Base-by-base conservation (phyloP, 2,113 vertebrate genomes). In the Mesitornis unicolor region DNA sequence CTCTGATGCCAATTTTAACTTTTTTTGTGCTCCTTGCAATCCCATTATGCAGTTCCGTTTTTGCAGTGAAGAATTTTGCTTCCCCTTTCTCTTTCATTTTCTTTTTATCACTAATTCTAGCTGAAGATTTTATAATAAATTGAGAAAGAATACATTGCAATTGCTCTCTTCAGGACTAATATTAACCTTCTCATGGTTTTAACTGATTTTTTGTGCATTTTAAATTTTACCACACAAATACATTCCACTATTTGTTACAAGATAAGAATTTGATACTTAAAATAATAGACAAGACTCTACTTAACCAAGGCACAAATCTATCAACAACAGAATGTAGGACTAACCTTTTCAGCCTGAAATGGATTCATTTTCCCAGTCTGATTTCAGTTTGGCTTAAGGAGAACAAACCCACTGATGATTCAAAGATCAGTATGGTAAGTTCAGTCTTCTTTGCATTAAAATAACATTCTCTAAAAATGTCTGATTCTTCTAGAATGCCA, bases 1-100 rank as follows among this genome's bases (percentile, higher is more conserved):
- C 5, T 56, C 5, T 85, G 38, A n/a, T 35, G 11, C 5, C 25
- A 8, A 36, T 87, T 36, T 63, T 25, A 83, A n/a, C 18, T 17
- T 63, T 35, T n/a, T 78, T 54, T 2, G 0, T 48, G 8, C 73
- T 83, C 21, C 12, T 33, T 50, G 5, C 2, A 2, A 53, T 59
- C 6, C 19, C 0, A 0, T 69, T 77, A 56, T 35, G 8, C 13
- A 29, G 4, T 45, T 68, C 21, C 43, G 5, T 38, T 20, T 60
- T 56, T 60, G 5, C 6, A 78, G 4, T 6, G 13, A 78, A 65
- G 10, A 69, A 7, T 25, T 92, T 71, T 88, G 12, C 59, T 83
- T 65, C 50, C 29, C 20, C 4, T 10, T 83, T 87, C 64, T 84
- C 12, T 71, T 83, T 71, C 4, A 40, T 77, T 70, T 89, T 35